These are phyloP conservation scores for Adrianichthys oophorus DNA, from an alignment of 2,797 vertebrate species.

Conservation along the genomic window DNA sequence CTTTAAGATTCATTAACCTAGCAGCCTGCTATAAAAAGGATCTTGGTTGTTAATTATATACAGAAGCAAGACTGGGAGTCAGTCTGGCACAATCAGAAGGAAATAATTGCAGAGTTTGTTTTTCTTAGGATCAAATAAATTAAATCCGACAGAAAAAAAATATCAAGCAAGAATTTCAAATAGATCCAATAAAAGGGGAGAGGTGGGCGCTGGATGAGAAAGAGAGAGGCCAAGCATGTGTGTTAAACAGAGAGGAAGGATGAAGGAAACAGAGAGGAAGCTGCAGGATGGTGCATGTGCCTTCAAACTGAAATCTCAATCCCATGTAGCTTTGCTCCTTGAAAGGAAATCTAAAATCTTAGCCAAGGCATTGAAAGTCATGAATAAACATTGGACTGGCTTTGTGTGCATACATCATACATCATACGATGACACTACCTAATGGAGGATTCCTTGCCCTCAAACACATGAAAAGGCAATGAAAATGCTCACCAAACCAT, in stretches of 20 bases:
- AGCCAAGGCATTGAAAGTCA: conserved; percentile 77
- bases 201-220: conserved; percentile 45
- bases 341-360: conserved; percentile 81
- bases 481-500: conserved; percentile 76
- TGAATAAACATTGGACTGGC: conserved; percentile 83
- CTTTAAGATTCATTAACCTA: conserved; percentile 66
- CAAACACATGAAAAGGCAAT: conserved; percentile 77
- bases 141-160: conserved; percentile 77
- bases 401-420: conserved; percentile 81
- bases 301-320: conserved; percentile 81
- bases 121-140: conserved; percentile 78
- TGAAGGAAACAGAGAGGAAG: conserved; percentile 34
- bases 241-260: conserved; percentile 4
- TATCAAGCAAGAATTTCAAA: conserved; percentile 73
- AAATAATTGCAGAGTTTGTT: conserved; percentile 73
- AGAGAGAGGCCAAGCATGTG: conserved; percentile 1
- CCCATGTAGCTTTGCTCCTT: conserved; percentile 80
- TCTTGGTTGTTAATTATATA: conserved; percentile 66
- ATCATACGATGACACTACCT: conserved; percentile 81
- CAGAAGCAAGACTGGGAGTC: conserved; percentile 61
- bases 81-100: conserved; percentile 65
- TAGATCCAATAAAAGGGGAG: conserved; percentile 39
- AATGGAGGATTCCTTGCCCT: conserved; percentile 78
- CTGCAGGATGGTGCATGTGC: conserved; percentile 67
- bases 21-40: conserved; percentile 54